Percentiles rank a stretch among this genome's conserved stretches.
Conservation (phyloP, 2,888 invertebrate genomes). For the Onchidella celtica region DNA sequence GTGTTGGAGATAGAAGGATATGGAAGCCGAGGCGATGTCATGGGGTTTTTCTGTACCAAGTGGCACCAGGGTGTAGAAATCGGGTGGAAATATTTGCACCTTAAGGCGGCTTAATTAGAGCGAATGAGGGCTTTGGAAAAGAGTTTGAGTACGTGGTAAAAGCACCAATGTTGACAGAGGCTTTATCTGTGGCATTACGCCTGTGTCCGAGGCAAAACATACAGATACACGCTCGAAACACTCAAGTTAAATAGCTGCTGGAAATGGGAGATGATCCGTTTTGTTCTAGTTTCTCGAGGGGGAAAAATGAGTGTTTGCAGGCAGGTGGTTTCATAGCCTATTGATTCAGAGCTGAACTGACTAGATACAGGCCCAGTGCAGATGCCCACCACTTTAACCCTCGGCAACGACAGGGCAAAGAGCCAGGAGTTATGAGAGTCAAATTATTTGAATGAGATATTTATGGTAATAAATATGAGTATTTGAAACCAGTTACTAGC, state of each 20-base stretch:
- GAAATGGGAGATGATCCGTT: background rate
- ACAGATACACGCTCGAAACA: conserved; percentile 11
- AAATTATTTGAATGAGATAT: too few relatives aligned
- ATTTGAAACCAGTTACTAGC: too few relatives aligned
- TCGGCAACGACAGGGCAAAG: too few relatives aligned
- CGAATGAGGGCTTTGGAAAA: conserved; percentile 24
- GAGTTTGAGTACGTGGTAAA: conserved; percentile 12
- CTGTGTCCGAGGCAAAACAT: background rate
- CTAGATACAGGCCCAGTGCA: too few relatives aligned
- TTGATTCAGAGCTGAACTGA: too few relatives aligned
- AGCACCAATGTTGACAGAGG: conserved; percentile 16
- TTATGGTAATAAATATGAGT: too few relatives aligned
- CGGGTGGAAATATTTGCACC: conserved; percentile 32
- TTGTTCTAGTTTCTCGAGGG: background rate
- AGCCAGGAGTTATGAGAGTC: too few relatives aligned
- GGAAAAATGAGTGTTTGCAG: background rate
- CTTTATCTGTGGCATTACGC: conserved; percentile 12
- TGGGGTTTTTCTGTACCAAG: background rate
- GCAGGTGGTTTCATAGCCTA: conserved; percentile 25
- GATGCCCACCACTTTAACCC: too few relatives aligned
- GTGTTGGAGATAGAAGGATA: conserved; percentile 29
- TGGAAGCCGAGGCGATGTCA: conserved; percentile 4
- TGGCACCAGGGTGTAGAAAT: conserved; percentile 38
- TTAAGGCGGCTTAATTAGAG: conserved; percentile 42
- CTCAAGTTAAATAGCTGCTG: background rate